Percentiles rank a stretch among this genome's conserved stretches.
Conservation (phyloP, 2,888 invertebrate genomes). For the Aphrophora alni region DNA sequence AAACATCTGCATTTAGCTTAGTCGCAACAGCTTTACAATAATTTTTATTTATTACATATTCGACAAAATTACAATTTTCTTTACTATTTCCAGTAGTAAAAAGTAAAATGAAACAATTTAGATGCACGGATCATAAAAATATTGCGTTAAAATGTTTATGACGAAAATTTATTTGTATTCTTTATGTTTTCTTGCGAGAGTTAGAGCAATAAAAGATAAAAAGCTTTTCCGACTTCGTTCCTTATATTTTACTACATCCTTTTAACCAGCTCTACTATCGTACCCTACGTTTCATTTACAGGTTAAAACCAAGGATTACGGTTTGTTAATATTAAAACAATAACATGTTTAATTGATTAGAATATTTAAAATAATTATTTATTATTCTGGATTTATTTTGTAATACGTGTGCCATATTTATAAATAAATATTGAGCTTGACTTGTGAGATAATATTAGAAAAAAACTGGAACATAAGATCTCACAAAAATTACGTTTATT, state of each 20-base stretch:
- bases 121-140: neutral
- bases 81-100: neutral
- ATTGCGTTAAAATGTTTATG: neutral
- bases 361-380: no score
- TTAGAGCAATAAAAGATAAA: neutral
- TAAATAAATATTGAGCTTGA: no score
- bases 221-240: neutral
- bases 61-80: neutral
- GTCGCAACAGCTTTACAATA: no score
- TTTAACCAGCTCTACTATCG: neutral
- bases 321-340: no score
- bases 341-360: no score
- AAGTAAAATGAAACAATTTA: slow-evolving; percentile 1
- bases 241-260: neutral
- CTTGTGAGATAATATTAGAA: no score
- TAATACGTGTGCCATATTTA: no score
- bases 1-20: no score
- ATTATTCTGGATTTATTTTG: no score
- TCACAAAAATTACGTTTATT: no score
- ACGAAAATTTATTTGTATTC: neutral
- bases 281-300: neutral
- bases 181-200: neutral
- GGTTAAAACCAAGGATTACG: neutral
- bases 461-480: no score
- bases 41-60: no score